A percentile compares a stretch with the other conserved stretches of the same genome.
Conservation (phyloP, 2,888 invertebrate genomes). For the Drosophila paucipuncta region DNA sequence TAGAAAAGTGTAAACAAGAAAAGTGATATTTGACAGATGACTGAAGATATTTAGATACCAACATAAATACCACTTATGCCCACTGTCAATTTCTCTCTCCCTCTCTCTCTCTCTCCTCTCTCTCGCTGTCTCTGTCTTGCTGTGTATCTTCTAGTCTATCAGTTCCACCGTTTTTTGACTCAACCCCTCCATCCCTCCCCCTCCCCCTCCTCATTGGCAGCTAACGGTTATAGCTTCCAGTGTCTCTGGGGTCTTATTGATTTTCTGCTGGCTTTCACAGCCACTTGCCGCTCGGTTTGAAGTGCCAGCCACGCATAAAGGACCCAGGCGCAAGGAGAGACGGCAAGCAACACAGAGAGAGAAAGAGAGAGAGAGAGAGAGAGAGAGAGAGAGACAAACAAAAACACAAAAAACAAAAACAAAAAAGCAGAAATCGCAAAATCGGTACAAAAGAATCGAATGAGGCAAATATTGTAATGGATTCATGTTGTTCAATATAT, state of each 20-base stretch:
- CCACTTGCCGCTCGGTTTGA: conserved; percentile 63
- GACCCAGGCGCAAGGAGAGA: conserved; percentile 29
- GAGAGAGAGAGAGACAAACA: conserved; percentile 8
- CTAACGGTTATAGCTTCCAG: conserved; percentile 40
- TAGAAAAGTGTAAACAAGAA: conserved; percentile 75
- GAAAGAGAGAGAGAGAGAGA: conserved; percentile 29
- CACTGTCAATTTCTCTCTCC: conserved; percentile 32
- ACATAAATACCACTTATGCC: conserved; percentile 78
- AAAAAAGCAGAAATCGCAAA: conserved; percentile 26
- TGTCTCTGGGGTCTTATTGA: conserved; percentile 74
- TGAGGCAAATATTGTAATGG: conserved; percentile 71
- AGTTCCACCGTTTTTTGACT: not conserved
- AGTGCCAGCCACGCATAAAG: conserved; percentile 57
- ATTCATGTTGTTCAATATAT: conserved; percentile 54
- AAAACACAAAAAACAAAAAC: conserved; percentile 22
- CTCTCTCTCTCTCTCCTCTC: conserved; percentile 6
- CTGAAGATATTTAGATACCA: conserved; percentile 77
- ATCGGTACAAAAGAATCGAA: conserved; percentile 59
- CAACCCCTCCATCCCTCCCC: not conserved
- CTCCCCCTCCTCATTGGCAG: not conserved
- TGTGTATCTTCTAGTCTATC: conserved; percentile 1
- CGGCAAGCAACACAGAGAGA: conserved; percentile 2
- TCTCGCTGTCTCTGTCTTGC: not conserved
- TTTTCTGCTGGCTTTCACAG: conserved; percentile 74
- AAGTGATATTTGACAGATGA: conserved; percentile 82